Base-by-base conservation (phyloP, 2,888 invertebrate genomes). In the Sphaerophoria taeniata region DNA sequence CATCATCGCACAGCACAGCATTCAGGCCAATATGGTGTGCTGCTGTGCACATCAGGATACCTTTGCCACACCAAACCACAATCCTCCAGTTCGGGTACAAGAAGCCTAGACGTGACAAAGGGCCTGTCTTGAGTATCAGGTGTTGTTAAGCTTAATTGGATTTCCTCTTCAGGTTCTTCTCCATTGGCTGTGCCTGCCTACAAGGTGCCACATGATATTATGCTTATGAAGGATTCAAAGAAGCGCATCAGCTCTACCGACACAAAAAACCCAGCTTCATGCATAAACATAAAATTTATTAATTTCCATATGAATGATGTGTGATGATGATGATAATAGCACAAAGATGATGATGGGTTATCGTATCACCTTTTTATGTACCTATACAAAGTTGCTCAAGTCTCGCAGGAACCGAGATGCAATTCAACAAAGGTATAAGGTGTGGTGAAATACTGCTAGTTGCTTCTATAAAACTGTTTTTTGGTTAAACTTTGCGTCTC, bases 71-170 rank as follows among this genome's bases (percentile, higher is more conserved):
- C 24, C 24, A 24, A 24, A 58, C 12, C 6, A 4, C 3, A 12
- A 58, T 24, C 16, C 2, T 24, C 24, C 9, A 31, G 31, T 53
- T 11, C 49, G 47, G 33, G 9, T 51, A 78, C 47, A 73, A 69
- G 71, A 61, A 80, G 72, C 72, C 72, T 85, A 43, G 4, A 81
- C 85, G 81, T 85, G 85, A 85, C 76, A 85, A 81, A 77, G 72
- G 81, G 73, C 24, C 76, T 85, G 73, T 70, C 81, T 77, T 81
- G 81, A 80, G 81, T 85, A 85, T 85, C 85, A 85, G 85, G 85
- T 85, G 85, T 81, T 77, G 85, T 77, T 81, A 81, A 77, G 81
- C 85, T 77, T 85, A 85, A 85, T 85, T 85, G 85, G 81, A 85
- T 85, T 85, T 81, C 72, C 70, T 85, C 85, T 70, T 63, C 69